Base-by-base conservation (phyloP, 2,797 vertebrate genomes). In the Lycodopsis pacificus region DNA sequence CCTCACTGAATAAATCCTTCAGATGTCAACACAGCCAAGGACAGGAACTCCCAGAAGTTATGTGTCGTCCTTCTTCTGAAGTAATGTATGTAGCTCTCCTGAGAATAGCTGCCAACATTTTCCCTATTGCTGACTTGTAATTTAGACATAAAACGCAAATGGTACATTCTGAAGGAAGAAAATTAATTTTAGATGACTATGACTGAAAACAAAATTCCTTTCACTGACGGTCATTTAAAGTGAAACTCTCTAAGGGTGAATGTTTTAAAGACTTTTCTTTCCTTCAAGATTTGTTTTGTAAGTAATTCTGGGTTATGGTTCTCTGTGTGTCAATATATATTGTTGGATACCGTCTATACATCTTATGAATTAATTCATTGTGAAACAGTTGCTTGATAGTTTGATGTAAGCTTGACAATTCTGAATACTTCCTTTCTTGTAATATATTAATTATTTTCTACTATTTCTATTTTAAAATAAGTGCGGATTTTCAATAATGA, bases 1-100 rank as follows among this genome's bases (percentile, higher is more conserved):
- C 91, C 78, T 82, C 78, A 4, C 85, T 84, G 84, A 85, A 89
- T 84, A 81, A 88, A 94, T 94, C 88, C 86, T 90, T 95, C 91
- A 92, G 83, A 88, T 86, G 79, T 84, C 90, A 79, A 79, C 67
- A 62, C 48, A 80, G 61, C 86, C 82, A 93, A 91, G 88, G 91
- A 91, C 87, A 88, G 86, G 88, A 85, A 92, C 86, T 86, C 86
- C 87, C 87, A 78, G 59, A 86, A 79, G 88, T 85, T 82, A 80
- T 64, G 58, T 71, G 63, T 42, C 53, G 65, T 81, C 84, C 80
- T 81, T 77, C 77, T 38, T 75, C 74, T 59, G 67, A 77, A 87
- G 71, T 46, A 36, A 67, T 73, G 75, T 74, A 82, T 86, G 73
- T 46, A 58, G 69, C 58, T 81, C 78, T 68, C 76, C 67, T 61